A percentile compares a stretch with the other conserved stretches of the same genome.
These are phyloP conservation scores for Bergia puertoricense DNA, from an alignment of 92 coral and sea anemone species.

Conservation along the genomic window DNA sequence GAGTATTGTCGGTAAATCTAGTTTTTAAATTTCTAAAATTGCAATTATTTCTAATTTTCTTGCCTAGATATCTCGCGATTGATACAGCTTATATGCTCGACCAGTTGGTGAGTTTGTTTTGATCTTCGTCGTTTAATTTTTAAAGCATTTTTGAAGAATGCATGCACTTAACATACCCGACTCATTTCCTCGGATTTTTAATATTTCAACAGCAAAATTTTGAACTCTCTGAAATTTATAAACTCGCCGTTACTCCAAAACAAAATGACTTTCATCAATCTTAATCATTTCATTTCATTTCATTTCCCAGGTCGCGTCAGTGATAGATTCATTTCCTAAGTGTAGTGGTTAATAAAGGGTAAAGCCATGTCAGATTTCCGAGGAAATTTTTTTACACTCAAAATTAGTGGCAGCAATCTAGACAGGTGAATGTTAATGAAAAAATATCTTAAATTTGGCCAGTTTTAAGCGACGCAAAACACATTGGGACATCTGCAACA, in stretches of 20 bases:
- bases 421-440: constrained; percentile 39
- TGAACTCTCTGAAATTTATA: not conserved
- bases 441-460: constrained; percentile 15
- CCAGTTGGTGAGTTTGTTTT: not conserved
- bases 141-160: not conserved
- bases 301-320: not conserved
- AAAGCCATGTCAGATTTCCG: not conserved
- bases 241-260: not conserved
- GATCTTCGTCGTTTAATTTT: not conserved
- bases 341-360: not conserved
- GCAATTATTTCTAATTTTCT: no score
- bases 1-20: not conserved
- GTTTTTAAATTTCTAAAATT: constrained; percentile 2
- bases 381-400: not conserved
- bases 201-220: not conserved
- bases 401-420: not conserved
- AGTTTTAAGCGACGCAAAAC: constrained; percentile 25
- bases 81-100: not conserved
- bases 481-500: constrained; percentile 17
- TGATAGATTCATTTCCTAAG: not conserved
- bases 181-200: not conserved
- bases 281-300: not conserved
- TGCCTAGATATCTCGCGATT: not conserved
- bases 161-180: not conserved
- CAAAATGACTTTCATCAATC: not conserved